These are phyloP conservation scores for Melanostoma mellinum DNA, from an alignment of 2,888 invertebrate genomes.

Conservation along the genomic window DNA sequence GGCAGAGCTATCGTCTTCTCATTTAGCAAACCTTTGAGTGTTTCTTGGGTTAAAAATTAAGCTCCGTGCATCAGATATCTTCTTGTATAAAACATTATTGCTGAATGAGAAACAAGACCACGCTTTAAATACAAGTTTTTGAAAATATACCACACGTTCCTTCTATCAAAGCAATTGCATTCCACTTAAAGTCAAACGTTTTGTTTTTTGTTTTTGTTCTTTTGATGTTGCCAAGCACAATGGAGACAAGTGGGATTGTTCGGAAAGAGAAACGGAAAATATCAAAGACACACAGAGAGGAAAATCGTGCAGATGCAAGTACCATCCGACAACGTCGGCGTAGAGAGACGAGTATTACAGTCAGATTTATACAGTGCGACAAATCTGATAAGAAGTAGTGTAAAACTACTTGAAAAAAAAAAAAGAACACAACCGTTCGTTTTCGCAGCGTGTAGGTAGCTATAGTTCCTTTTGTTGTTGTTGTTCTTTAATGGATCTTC, in stretches of 20 bases:
- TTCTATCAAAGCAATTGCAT: constrained; percentile 56
- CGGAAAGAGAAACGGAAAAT: constrained; percentile 2
- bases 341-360: constrained; percentile 4
- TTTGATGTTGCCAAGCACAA: neutral
- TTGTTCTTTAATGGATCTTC: constrained; percentile 65
- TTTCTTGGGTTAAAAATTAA: too few species aligned
- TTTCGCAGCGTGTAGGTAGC: constrained; percentile 37
- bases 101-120: neutral
- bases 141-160: constrained; percentile 29
- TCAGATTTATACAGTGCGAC: constrained; percentile 68
- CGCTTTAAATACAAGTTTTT: constrained; percentile 18
- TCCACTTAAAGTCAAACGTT: constrained; percentile 11
- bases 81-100: neutral
- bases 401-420: constrained; percentile 61
- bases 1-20: too few species aligned
- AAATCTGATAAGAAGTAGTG: constrained; percentile 70
- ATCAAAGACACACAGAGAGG: constrained; percentile 35
- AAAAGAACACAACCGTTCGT: constrained; percentile 30
- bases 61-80: constrained; percentile 7
- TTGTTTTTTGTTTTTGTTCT: constrained; percentile 3
- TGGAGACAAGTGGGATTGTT: constrained; percentile 26
- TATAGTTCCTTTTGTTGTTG: constrained; percentile 58
- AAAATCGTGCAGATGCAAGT: constrained; percentile 59
- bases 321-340: constrained; percentile 9
- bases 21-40: too few species aligned